phyloP scores from a whole-genome alignment of 2,888 invertebrate species.

The Isoperla grammatica region DNA sequence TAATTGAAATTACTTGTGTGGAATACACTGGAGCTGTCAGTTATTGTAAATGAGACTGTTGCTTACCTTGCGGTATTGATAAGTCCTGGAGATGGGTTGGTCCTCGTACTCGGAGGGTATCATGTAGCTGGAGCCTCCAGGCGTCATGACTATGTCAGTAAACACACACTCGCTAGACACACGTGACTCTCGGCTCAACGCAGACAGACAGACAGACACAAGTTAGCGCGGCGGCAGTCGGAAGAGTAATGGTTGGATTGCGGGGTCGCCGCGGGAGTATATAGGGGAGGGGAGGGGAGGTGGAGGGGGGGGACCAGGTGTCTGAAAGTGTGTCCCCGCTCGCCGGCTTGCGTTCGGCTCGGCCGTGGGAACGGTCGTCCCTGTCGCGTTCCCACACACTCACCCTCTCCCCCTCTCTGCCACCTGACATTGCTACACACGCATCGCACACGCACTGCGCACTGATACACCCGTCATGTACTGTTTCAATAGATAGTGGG shows the following conservation, averaged over 20 bases:
- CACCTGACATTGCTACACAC: conserved; percentile 21
- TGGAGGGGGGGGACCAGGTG: conserved; percentile 15
- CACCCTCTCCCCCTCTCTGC: conserved; percentile 51
- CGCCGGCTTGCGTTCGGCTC: conserved; percentile 4
- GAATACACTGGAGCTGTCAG: too few species aligned
- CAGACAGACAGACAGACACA: background rate
- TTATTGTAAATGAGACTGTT: background rate
- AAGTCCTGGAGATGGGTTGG: conserved; percentile 43
- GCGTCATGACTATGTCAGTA: conserved; percentile 22
- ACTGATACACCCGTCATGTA: too few species aligned
- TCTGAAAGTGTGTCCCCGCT: conserved; percentile 15
- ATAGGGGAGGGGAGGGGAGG: conserved; percentile 20
- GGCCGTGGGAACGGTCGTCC: conserved; percentile 53
- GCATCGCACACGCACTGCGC: too few species aligned
- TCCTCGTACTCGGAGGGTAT: conserved; percentile 34
- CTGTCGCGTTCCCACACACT: conserved; percentile 53
- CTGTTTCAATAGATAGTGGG: too few species aligned
- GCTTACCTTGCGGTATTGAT: conserved; percentile 44
- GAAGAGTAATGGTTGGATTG: conserved; percentile 1
- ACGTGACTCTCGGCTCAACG: background rate
- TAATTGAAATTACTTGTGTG: too few species aligned
- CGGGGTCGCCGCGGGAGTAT: conserved; percentile 18
- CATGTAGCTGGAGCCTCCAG: conserved; percentile 24
- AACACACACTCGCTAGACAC: background rate
- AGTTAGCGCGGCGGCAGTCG: background rate